Conservation (phyloP, 1,140 invertebrate genomes). For the Notospermus geniculatus region DNA sequence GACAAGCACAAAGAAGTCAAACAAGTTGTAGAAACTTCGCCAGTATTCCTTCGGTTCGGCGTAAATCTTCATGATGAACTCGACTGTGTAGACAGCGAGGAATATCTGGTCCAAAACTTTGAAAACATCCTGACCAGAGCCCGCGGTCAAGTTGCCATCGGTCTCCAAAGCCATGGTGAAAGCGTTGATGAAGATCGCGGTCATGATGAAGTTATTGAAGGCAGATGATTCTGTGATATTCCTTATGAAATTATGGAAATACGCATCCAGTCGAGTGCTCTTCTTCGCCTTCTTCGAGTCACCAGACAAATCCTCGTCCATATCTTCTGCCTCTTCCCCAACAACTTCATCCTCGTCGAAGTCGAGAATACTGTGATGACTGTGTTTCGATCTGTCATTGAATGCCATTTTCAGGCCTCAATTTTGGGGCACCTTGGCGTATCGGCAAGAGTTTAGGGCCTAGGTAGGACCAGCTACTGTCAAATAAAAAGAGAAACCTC, state of each 20-base stretch:
- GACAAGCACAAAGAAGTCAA: constrained; percentile 26
- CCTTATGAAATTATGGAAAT: constrained; percentile 16
- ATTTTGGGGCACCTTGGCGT: too few species aligned
- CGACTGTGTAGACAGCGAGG: constrained; percentile 23
- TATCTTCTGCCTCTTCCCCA: too few species aligned
- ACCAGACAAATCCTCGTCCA: too few species aligned
- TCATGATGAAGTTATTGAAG: constrained; percentile 25
- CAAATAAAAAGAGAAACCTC: too few species aligned
- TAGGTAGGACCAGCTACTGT: too few species aligned
- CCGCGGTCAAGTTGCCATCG: constrained; percentile 4
- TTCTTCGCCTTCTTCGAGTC: too few species aligned
- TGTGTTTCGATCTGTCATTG: too few species aligned
- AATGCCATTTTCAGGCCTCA: too few species aligned
- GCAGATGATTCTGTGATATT: constrained; percentile 11
- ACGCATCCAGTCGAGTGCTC: constrained; percentile 6
- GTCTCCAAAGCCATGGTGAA: constrained; percentile 27
- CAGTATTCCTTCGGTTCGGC: constrained; percentile 25
- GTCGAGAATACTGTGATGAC: too few species aligned
- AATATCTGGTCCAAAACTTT: constrained; percentile 6
- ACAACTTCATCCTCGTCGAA: too few species aligned
- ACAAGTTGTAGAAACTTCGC: constrained; percentile 26
- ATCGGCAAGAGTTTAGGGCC: too few species aligned
- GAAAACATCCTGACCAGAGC: background rate
- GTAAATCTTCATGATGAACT: constrained; percentile 31
- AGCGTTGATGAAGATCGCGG: constrained; percentile 23